Evolutionary conservation across 1,140 invertebrate genomes (phyloP), one percentile per base, ranked within the genome.

Genomic region (Whitmania pigra): DNA sequence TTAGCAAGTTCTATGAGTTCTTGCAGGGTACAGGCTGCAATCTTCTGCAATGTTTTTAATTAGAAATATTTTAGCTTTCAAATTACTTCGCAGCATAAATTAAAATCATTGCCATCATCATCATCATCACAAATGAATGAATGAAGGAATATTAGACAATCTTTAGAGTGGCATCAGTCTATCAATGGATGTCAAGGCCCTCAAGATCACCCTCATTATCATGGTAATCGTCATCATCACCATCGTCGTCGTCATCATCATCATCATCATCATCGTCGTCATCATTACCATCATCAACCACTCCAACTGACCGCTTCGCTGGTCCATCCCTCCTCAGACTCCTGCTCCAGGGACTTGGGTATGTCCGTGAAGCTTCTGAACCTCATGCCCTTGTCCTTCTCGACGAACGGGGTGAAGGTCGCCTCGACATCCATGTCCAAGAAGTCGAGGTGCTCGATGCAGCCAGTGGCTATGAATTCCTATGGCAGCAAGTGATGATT

Each of bases 281-380:
- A 63, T n/a, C 57, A 22, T 13, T 18, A 25, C 18, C 57, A 25
- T 17, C 57, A 22, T n/a, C 57, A 22, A 11, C 57, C 0, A 20
- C 57, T 20, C 1, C 15, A 7, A 53, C 69, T 17, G 15, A 70
- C 69, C 7, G 49, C 36, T 49, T 70, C 20, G 43, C 72, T 36
- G n/a, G 60, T 57, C 73, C 73, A 74, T 17, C 27, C 55, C 53
- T 74, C 73, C 25, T 15, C 29, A 11, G 36, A 15, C 17, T 89
- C 85, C 13, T 89, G 67, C 13, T 76, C 72, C 2, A 74, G 66
- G 3, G 78, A 87, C 78, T 88, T 89, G n/a, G 93, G 92, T 11
- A 97, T 91, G 84, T 97, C 93, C 0, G 93, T 95, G n/a, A 97
- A 86, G 81, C 92, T 94, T 84, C 95, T 92, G 36, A 72, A 74